A percentile compares a stretch with the other conserved stretches of the same genome.
Evolutionary conservation across 30 jellyfish, hydroid and myxozoan species (phyloP).

Genomic region (Hydractinia symbiolongicarpus): DNA sequence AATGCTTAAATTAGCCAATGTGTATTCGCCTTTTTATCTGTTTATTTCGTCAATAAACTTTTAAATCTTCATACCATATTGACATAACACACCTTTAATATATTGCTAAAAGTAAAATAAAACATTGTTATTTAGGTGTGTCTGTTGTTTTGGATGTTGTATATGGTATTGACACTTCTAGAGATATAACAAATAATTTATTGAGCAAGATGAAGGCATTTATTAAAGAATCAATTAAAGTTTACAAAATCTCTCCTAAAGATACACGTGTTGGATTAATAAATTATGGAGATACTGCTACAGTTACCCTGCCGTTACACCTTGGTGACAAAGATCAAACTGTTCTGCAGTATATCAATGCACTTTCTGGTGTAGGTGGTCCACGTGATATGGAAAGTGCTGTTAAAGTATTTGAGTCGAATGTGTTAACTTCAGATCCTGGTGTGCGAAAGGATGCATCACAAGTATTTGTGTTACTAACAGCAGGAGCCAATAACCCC

Average conservation of each 20-base stretch:
- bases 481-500: slow-evolving; percentile 58
- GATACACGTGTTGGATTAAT: slow-evolving; percentile 59
- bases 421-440: slow-evolving; percentile 19
- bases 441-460: slow-evolving; percentile 34
- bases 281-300: slow-evolving; percentile 48
- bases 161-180: slow-evolving; percentile 54
- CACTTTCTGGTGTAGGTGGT: slow-evolving; percentile 42
- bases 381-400: slow-evolving; percentile 57
- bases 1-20: too few relatives aligned
- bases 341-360: neutral
- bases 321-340: slow-evolving; percentile 5
- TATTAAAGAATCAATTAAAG: neutral
- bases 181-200: neutral
- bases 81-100: too few relatives aligned
- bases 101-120: neutral
- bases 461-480: slow-evolving; percentile 42
- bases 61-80: too few relatives aligned
- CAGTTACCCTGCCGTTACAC: slow-evolving; percentile 29
- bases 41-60: too few relatives aligned
- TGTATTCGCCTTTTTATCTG: too few relatives aligned
- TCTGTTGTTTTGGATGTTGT: slow-evolving; percentile 40
- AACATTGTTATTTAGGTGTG: slow-evolving; percentile 38
- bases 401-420: slow-evolving; percentile 20
- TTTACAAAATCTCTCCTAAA: neutral
- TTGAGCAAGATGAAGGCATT: slow-evolving; percentile 37